Conservation (phyloP, 2,888 invertebrate genomes). For the Pyrgus malvae region DNA sequence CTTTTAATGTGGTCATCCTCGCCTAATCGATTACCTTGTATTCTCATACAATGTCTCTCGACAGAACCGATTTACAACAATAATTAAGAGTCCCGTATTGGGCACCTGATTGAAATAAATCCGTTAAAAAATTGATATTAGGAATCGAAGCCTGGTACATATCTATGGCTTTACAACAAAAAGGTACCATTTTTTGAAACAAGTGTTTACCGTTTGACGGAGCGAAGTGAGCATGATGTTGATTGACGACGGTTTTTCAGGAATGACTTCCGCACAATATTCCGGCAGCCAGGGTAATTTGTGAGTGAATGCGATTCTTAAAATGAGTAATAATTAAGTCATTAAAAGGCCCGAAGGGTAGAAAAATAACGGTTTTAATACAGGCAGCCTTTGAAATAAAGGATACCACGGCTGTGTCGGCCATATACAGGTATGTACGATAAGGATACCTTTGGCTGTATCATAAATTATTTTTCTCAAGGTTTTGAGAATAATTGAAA, state of each 20-base stretch:
- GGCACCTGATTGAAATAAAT: constrained; percentile 17
- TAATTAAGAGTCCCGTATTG: constrained; percentile 24
- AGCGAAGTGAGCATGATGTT: constrained; percentile 2
- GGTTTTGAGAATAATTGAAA: constrained; percentile 1
- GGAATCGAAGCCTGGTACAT: constrained; percentile 10
- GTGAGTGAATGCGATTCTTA: background rate
- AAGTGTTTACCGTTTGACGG: constrained; percentile 1
- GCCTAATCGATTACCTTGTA: constrained; percentile 7
- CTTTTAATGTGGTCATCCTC: constrained; percentile 18
- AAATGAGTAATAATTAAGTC: constrained; percentile 5
- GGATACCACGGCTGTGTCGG: constrained; percentile 8
- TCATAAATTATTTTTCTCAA: constrained; percentile 1
- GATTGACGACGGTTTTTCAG: background rate
- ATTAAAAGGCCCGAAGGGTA: background rate
- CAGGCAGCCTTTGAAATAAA: background rate
- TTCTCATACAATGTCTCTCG: too few species aligned
- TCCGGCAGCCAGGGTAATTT: constrained; percentile 11
- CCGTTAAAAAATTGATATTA: constrained; percentile 5
- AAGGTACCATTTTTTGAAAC: constrained; percentile 1
- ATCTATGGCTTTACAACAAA: constrained; percentile 3
- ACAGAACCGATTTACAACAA: constrained; percentile 25
- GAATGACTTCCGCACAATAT: constrained; percentile 1
- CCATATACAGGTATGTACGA: constrained; percentile 4
- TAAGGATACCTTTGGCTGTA: background rate
- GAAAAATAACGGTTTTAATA: background rate